These are phyloP conservation scores for Australoheros scitulus DNA, from an alignment of 2,113 vertebrate genomes.

Conservation along the genomic window DNA sequence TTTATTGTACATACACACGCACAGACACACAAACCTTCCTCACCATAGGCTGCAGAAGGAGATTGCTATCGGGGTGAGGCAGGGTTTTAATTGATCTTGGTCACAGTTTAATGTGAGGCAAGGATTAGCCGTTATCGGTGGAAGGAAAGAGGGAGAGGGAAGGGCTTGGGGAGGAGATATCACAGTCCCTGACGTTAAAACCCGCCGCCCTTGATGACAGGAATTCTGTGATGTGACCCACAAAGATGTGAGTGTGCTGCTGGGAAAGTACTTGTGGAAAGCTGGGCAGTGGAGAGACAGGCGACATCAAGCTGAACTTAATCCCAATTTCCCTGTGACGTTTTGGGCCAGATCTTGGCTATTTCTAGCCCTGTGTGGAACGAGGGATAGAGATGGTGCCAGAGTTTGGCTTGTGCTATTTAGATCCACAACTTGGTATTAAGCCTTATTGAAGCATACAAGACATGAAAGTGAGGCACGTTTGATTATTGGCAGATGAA, in stretches of 20 bases:
- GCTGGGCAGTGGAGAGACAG: slow-evolving; percentile 64
- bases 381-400: slow-evolving; percentile 34
- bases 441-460: slow-evolving; percentile 63
- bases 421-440: slow-evolving; percentile 69
- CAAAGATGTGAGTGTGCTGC: slow-evolving; percentile 72
- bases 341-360: slow-evolving; percentile 68
- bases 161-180: slow-evolving; percentile 76
- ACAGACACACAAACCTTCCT: slow-evolving; percentile 51
- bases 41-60: slow-evolving; percentile 69
- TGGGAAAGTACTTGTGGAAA: slow-evolving; percentile 64
- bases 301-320: slow-evolving; percentile 75
- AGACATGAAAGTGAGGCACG: slow-evolving; percentile 55
- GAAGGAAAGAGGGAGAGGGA: slow-evolving; percentile 65
- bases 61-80: slow-evolving; percentile 78
- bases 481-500: slow-evolving; percentile 64
- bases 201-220: slow-evolving; percentile 77
- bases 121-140: slow-evolving; percentile 81
- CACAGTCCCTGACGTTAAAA: slow-evolving; percentile 76
- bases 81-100: slow-evolving; percentile 84
- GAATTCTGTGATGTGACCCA: slow-evolving; percentile 78
- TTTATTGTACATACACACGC: slow-evolving; percentile 30
- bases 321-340: slow-evolving; percentile 76
- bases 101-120: slow-evolving; percentile 81
- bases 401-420: slow-evolving; percentile 61
- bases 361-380: slow-evolving; percentile 70